A percentile compares a stretch with the other conserved stretches of the same genome.
Conservation (phyloP, 1,140 invertebrate species). For the Pachyrhynchus sulphureomaculatus region DNA sequence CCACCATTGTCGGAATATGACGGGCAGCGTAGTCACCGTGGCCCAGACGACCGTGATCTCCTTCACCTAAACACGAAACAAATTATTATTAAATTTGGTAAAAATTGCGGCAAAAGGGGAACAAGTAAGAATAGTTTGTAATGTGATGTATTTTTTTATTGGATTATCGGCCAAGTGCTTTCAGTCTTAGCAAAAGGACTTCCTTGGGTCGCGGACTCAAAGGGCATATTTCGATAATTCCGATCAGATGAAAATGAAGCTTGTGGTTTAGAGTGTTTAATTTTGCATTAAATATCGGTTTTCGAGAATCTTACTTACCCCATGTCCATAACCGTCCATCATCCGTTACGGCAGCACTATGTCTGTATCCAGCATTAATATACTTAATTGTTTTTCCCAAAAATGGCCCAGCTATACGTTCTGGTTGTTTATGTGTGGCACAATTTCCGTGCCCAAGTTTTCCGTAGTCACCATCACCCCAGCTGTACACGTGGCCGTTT, state of each 20-base stretch:
- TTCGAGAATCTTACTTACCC: slow-evolving; percentile 43
- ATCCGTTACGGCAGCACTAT: slow-evolving; percentile 60
- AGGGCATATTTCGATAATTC: too few species aligned
- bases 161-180: too few species aligned
- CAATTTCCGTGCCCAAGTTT: slow-evolving; percentile 77
- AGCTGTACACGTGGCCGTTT: slow-evolving; percentile 92
- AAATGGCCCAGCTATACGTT: slow-evolving; percentile 55
- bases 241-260: too few species aligned
- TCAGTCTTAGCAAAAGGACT: too few species aligned
- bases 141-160: too few species aligned
- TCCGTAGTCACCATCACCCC: slow-evolving; percentile 97
- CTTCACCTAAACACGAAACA: slow-evolving; percentile 56
- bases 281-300: too few species aligned
- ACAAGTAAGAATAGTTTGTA: too few species aligned
- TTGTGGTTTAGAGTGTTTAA: too few species aligned
- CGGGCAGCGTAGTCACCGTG: slow-evolving; percentile 58
- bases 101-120: too few species aligned
- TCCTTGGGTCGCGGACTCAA: too few species aligned
- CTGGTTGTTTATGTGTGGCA: slow-evolving; percentile 60
- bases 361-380: slow-evolving; percentile 66
- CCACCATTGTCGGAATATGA: slow-evolving; percentile 60
- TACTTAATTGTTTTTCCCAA: slow-evolving; percentile 55
- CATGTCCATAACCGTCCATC: slow-evolving; percentile 60
- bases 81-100: too few species aligned
- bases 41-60: slow-evolving; percentile 65